Evolutionary conservation across 2,888 invertebrate species (phyloP).

Genomic region (Cheilosia vulpina): DNA sequence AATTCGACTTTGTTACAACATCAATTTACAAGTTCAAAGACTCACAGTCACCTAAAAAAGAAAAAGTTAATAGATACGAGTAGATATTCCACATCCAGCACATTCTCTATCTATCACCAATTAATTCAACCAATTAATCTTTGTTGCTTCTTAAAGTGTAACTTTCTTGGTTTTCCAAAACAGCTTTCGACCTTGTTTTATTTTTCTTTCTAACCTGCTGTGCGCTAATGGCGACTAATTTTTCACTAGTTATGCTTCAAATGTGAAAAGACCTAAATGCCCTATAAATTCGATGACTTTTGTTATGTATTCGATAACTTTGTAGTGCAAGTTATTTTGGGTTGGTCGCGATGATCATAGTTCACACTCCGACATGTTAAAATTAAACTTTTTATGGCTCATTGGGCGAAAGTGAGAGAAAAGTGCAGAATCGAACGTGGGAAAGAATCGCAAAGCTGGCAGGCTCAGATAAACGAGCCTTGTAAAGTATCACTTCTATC

Average conservation of each 20-base stretch:
- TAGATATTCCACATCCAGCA: background rate
- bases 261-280: background rate
- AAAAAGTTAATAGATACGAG: too few species aligned
- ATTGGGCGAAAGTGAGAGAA: too few species aligned
- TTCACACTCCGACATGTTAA: too few species aligned
- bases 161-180: conserved; percentile 2
- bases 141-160: conserved; percentile 1
- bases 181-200: background rate
- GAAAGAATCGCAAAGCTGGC: too few species aligned
- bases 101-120: conserved; percentile 3
- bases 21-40: background rate
- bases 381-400: too few species aligned
- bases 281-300: conserved; percentile 13
- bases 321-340: background rate
- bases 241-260: background rate
- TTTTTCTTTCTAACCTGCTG: conserved; percentile 5
- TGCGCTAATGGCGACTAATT: conserved; percentile 24
- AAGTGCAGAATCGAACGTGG: too few species aligned
- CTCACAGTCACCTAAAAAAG: background rate
- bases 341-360: background rate
- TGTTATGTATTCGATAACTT: conserved; percentile 7
- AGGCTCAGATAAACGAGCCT: too few species aligned
- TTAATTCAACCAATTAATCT: conserved; percentile 36
- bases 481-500: too few species aligned
- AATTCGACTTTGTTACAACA: too few species aligned